Evolutionary conservation across 2,888 invertebrate genomes (phyloP).

Genomic region (Proisotoma minuta): DNA sequence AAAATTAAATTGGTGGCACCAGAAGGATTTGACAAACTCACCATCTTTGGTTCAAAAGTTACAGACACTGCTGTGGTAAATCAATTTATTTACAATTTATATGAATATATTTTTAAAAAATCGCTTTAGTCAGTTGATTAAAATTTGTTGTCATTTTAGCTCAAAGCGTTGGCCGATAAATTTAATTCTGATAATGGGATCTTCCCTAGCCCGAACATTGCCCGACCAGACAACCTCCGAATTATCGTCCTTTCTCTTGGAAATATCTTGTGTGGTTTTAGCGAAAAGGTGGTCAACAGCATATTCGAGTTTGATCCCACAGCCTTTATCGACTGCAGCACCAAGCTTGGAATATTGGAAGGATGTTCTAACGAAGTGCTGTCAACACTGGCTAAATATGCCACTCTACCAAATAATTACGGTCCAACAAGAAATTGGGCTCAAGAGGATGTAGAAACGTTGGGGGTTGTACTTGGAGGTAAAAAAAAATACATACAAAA

Average conservation of each 20-base stretch:
- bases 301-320: conserved; percentile 43
- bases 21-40: conserved; percentile 31
- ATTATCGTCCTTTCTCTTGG: conserved; percentile 41
- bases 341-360: conserved; percentile 37
- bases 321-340: conserved; percentile 40
- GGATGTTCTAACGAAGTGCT: conserved; percentile 39
- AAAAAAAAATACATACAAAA: too few species aligned
- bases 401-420: conserved; percentile 38
- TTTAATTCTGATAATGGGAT: conserved; percentile 43
- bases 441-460: conserved; percentile 39
- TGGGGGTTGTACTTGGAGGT: conserved; percentile 46
- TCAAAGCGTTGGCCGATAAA: conserved; percentile 41
- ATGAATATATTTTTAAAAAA: neutral
- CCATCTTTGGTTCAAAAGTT: conserved; percentile 37
- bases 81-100: too few species aligned
- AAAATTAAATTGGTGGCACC: conserved; percentile 38
- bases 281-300: conserved; percentile 35
- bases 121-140: neutral
- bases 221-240: conserved; percentile 38
- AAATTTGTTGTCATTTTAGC: conserved; percentile 21
- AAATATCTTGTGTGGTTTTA: conserved; percentile 43
- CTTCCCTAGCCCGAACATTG: conserved; percentile 35
- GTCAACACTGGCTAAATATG: conserved; percentile 37
- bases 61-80: conserved; percentile 34
- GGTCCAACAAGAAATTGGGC: conserved; percentile 43